Conservation (phyloP, 2,888 invertebrate genomes). For the Hypena proboscidalis region DNA sequence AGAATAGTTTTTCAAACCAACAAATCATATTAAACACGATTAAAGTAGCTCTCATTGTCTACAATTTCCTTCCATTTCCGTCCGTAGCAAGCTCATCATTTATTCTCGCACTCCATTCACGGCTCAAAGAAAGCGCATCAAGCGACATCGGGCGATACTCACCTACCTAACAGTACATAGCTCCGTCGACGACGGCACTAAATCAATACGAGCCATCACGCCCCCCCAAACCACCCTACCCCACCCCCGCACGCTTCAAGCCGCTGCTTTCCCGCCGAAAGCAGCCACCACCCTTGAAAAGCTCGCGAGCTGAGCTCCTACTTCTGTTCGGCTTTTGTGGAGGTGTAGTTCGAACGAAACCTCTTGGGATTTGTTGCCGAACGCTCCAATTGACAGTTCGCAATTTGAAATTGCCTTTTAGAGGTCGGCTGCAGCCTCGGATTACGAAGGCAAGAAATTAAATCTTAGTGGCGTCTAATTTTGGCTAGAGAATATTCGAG, state of each 20-base stretch:
- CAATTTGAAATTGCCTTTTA: slow-evolving; percentile 69
- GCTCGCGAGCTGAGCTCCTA: slow-evolving; percentile 85
- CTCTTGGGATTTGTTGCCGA: slow-evolving; percentile 81
- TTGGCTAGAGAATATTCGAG: no score
- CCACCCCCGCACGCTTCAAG: slow-evolving; percentile 61
- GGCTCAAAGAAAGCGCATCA: slow-evolving; percentile 81
- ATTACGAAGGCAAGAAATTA: slow-evolving; percentile 26
- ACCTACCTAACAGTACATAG: slow-evolving; percentile 80
- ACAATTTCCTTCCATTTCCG: not conserved
- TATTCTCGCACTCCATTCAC: slow-evolving; percentile 45
- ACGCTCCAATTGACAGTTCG: slow-evolving; percentile 77
- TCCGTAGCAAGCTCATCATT: slow-evolving; percentile 25
- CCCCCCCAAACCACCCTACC: slow-evolving; percentile 60
- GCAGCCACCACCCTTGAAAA: slow-evolving; percentile 85
- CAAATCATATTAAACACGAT: not conserved
- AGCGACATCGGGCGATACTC: slow-evolving; percentile 76
- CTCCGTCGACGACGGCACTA: slow-evolving; percentile 85
- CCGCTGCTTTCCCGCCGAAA: slow-evolving; percentile 82
- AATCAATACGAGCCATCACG: slow-evolving; percentile 86
- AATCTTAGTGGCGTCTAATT: no score
- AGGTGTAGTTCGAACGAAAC: slow-evolving; percentile 78
- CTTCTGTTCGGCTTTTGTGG: slow-evolving; percentile 85
- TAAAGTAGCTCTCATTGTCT: no score
- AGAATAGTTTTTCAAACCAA: no score
- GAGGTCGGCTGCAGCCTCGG: slow-evolving; percentile 37